Percentiles rank a stretch among this genome's conserved stretches.
These are phyloP conservation scores for Brachyhypopomus gauderio DNA, from an alignment of 2,113 vertebrate genomes.

Conservation along the genomic window DNA sequence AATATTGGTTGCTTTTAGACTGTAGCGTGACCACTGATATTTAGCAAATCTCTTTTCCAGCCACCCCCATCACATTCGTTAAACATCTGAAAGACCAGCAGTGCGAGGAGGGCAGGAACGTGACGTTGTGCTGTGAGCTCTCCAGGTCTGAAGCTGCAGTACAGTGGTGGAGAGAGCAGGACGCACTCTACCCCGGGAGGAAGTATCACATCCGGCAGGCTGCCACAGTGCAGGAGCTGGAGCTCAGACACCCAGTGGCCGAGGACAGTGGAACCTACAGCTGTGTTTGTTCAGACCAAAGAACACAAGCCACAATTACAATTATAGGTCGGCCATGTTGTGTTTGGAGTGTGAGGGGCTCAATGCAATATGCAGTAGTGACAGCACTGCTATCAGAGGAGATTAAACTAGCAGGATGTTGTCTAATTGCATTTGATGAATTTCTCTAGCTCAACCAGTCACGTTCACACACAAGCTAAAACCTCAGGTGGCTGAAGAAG, in stretches of 20 bases:
- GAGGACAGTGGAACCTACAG: conserved; percentile 86
- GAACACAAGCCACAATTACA: conserved; percentile 73
- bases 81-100: conserved; percentile 80
- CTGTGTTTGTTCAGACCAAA: conserved; percentile 79
- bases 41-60: conserved; percentile 60
- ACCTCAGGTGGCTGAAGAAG: conserved; percentile 81
- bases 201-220: conserved; percentile 82
- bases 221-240: conserved; percentile 73
- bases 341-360: conserved; percentile 62
- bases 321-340: conserved; percentile 78
- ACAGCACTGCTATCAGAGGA: background rate
- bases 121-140: conserved; percentile 83
- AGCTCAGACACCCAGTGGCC: conserved; percentile 76
- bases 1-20: background rate
- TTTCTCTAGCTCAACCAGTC: conserved; percentile 67
- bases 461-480: conserved; percentile 82
- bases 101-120: conserved; percentile 79
- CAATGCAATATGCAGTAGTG: background rate
- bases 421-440: no score
- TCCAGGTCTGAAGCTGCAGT: conserved; percentile 75
- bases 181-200: conserved; percentile 71
- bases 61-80: conserved; percentile 78
- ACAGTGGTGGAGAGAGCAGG: conserved; percentile 81
- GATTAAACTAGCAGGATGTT: background rate
- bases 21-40: background rate